phyloP scores from a whole-genome alignment of 2,888 invertebrate species.

The Pinctada fucata region DNA sequence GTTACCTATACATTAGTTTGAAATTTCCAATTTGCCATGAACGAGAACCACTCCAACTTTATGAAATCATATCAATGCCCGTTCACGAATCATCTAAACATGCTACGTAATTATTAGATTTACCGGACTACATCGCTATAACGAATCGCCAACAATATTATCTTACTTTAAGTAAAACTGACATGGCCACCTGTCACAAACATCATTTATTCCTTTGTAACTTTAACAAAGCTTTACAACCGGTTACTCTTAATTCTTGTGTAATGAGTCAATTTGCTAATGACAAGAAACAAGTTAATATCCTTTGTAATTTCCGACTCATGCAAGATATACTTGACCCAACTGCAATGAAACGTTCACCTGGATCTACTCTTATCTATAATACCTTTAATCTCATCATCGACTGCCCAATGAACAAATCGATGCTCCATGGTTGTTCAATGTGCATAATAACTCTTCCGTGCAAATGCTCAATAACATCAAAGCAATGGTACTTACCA shows the following conservation, averaged over 20 bases:
- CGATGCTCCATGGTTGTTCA: conserved; percentile 15
- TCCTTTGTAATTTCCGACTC: neutral
- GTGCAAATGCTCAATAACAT: neutral
- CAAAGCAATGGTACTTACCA: conserved; percentile 5
- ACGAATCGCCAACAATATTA: too few species aligned
- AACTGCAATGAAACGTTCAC: neutral
- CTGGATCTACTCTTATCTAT: neutral
- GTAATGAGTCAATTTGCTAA: conserved; percentile 19
- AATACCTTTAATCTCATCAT: conserved; percentile 3
- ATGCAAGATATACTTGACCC: neutral
- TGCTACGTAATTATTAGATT: too few species aligned
- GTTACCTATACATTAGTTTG: neutral
- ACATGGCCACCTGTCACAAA: too few species aligned
- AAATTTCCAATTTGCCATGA: conserved; percentile 14
- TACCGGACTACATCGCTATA: too few species aligned
- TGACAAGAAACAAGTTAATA: neutral
- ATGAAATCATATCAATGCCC: conserved; percentile 31
- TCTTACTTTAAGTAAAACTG: too few species aligned
- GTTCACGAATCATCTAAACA: conserved; percentile 19
- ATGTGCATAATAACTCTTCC: conserved; percentile 17
- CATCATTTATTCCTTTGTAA: too few species aligned
- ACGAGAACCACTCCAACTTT: conserved; percentile 19
- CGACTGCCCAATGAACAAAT: conserved; percentile 6
- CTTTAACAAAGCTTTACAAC: too few species aligned
- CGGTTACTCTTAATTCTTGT: too few species aligned